phyloP scores from a whole-genome alignment of 2,888 invertebrate genomes.

The Drosophila paranaensis region DNA sequence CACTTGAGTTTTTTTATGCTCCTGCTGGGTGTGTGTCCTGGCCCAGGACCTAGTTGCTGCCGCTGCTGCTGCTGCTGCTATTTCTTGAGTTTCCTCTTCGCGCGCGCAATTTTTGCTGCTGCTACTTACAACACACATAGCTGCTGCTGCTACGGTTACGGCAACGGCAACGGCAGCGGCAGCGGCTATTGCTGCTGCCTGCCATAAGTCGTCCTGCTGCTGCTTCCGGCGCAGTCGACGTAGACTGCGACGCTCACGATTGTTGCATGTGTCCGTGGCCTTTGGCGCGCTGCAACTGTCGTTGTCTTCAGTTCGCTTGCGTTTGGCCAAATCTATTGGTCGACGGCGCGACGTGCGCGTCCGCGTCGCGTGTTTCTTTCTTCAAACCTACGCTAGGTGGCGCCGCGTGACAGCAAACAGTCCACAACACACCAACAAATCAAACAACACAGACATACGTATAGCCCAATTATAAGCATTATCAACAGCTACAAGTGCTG shows the following conservation, averaged over 20 bases:
- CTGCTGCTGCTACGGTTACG: slow-evolving; percentile 31
- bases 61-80: slow-evolving; percentile 43
- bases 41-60: slow-evolving; percentile 34
- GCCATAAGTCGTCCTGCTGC: slow-evolving; percentile 68
- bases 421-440: neutral
- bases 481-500: slow-evolving; percentile 1
- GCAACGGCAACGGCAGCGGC: slow-evolving; percentile 1
- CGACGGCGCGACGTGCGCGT: slow-evolving; percentile 68
- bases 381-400: slow-evolving; percentile 49
- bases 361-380: slow-evolving; percentile 43
- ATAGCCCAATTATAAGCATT: slow-evolving; percentile 13
- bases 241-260: slow-evolving; percentile 49
- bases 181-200: slow-evolving; percentile 39
- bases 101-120: slow-evolving; percentile 69
- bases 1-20: slow-evolving; percentile 67
- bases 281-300: slow-evolving; percentile 72
- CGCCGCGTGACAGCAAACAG: slow-evolving; percentile 43
- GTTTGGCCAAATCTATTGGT: slow-evolving; percentile 78
- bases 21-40: slow-evolving; percentile 37
- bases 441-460: slow-evolving; percentile 3
- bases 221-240: slow-evolving; percentile 52
- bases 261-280: slow-evolving; percentile 74
- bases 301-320: slow-evolving; percentile 75
- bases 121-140: slow-evolving; percentile 67
- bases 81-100: slow-evolving; percentile 75